phyloP scores from a whole-genome alignment of 2,113 vertebrate genomes.

The Lipophrys pholis region DNA sequence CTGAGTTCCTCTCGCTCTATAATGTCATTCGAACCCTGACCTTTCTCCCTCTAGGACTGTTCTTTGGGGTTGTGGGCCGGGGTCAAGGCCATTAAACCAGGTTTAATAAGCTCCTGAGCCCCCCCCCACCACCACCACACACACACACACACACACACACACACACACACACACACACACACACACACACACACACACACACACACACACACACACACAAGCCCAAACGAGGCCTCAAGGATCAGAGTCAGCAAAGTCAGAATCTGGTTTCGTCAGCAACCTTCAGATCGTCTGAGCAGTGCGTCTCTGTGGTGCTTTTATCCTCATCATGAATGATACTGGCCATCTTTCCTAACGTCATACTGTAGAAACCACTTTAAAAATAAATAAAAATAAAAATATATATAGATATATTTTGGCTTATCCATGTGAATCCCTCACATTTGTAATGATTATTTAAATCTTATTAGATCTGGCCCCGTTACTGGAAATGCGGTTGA shows the following conservation, averaged over 20 bases:
- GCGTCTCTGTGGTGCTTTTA: conserved; percentile 16
- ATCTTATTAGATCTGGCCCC: neutral
- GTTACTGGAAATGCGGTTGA: neutral
- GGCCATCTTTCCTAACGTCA: conserved; percentile 27
- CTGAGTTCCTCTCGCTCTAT: conserved; percentile 17
- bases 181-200: too few species aligned
- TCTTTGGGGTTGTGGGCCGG: conserved; percentile 38
- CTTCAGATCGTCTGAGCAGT: conserved; percentile 26
- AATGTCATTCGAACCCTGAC: conserved; percentile 66
- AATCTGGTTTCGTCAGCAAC: conserved; percentile 64
- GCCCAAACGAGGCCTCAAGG: conserved; percentile 44
- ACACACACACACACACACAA: neutral
- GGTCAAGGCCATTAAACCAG: conserved; percentile 73
- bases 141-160: too few species aligned
- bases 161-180: too few species aligned
- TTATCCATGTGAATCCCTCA: conserved; percentile 1
- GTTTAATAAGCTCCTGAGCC: conserved; percentile 67
- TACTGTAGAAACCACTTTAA: conserved; percentile 5
- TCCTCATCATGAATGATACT: conserved; percentile 36
- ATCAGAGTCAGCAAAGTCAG: conserved; percentile 67
- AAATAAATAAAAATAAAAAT: too few species aligned
- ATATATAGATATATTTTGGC: too few species aligned
- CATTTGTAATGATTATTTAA: neutral
- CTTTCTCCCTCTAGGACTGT: conserved; percentile 51
- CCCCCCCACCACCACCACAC: neutral